Evolutionary conservation across 2,113 vertebrate genomes (phyloP).

Genomic region (Pituophis catenifer): DNA sequence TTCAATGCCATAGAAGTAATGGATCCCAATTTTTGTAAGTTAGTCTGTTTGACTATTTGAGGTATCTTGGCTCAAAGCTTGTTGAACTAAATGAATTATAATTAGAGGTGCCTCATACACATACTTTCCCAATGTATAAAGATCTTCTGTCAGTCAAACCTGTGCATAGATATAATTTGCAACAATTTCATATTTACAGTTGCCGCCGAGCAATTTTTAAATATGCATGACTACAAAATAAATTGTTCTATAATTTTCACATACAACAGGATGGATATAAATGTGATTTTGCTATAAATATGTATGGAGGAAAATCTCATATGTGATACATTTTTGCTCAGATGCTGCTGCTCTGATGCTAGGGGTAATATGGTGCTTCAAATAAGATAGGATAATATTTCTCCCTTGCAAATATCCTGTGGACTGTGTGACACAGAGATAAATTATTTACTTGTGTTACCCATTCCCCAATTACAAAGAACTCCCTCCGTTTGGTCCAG

Average conservation of each 20-base stretch:
- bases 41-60: background rate
- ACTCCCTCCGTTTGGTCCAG: background rate
- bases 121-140: background rate
- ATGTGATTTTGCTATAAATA: background rate
- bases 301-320: background rate
- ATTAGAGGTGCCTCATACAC: background rate
- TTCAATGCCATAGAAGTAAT: background rate
- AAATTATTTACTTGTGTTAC: background rate
- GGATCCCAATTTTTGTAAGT: background rate
- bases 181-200: background rate
- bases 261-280: background rate
- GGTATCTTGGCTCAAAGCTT: background rate
- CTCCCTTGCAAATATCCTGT: background rate
- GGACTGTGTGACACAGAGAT: background rate
- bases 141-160: background rate
- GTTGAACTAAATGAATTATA: background rate
- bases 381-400: background rate
- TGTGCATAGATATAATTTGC: background rate
- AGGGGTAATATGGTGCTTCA: background rate
- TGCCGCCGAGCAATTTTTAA: background rate
- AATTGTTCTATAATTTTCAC: background rate
- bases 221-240: background rate
- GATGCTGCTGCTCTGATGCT: background rate
- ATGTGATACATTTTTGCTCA: background rate
- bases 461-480: rapidly evolving